Evolutionary conservation across 2,113 vertebrate species (phyloP).

Genomic region (Bufo gargarizans): DNA sequence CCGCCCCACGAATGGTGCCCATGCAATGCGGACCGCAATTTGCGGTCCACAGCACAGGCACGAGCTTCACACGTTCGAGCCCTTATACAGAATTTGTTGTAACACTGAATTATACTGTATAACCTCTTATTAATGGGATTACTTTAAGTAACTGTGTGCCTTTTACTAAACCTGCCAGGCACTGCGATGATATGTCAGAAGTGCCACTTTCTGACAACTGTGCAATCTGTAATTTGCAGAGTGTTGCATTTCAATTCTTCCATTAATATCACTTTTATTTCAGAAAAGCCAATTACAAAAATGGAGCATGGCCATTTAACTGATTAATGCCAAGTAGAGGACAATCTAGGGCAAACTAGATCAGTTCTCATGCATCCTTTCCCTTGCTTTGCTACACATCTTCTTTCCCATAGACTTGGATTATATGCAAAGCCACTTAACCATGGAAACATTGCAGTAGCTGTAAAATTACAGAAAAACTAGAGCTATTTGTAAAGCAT

Average conservation of each 20-base stretch:
- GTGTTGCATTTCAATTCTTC: constrained; percentile 24
- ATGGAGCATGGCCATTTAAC: constrained; percentile 47
- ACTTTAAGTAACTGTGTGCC: constrained; percentile 1
- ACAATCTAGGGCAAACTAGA: constrained; percentile 36
- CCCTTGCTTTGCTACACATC: background rate
- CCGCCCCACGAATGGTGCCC: no score
- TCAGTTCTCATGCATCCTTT: constrained; percentile 32
- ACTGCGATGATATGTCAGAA: constrained; percentile 12
- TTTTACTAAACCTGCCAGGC: constrained; percentile 25
- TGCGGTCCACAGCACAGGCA: no score
- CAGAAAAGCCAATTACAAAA: constrained; percentile 43
- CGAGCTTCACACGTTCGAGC: no score
- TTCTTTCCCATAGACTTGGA: background rate
- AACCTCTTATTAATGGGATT: background rate
- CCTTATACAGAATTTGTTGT: no score
- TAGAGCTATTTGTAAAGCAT: background rate
- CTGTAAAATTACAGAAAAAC: constrained; percentile 20
- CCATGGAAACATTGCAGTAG: background rate
- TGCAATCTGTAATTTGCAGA: constrained; percentile 36
- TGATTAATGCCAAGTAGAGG: constrained; percentile 34
- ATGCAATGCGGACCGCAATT: no score
- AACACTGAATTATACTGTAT: no score
- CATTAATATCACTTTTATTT: constrained; percentile 43
- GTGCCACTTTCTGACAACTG: constrained; percentile 19
- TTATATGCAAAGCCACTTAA: background rate